Base-by-base conservation (phyloP, 2,888 invertebrate species). In the Tachystola acroxantha region DNA sequence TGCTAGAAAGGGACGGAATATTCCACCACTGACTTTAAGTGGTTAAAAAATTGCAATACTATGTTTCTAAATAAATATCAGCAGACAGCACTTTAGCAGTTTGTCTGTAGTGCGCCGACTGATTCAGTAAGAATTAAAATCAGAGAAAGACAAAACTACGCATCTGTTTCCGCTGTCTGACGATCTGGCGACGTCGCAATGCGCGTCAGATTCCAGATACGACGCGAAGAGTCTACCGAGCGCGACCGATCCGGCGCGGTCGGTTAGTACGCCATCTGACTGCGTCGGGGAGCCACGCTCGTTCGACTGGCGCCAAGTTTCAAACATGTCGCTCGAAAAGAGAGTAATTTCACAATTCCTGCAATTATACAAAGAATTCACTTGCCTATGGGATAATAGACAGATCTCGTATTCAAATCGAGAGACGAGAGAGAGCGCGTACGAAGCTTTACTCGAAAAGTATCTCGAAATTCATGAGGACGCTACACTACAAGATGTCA, bases 361-460 rank as follows among this genome's bases (percentile, higher is more conserved):
- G 2, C 32, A 37, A 16, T 10, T 50, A 4, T 57, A 53, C 28
- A 50, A 45, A 46, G 39, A 40, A 10, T 45, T 37, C 4, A 47
- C 51, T 1, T 50, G 50, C 25, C 43, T 56, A 3, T 59, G 58
- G 57, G 48, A 57, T 32, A 47, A 38, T 25, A 43, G 32, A 4
- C 35, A 53, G 27, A 19, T 37, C 10, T n/a, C 37, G 2, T 58
- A 58, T 24, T 31, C 16, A 1, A 51, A 46, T 7, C 43, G 36
- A 25, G 46, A 45, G 19, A 42, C 42, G 1, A 40, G 52, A 12
- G 42, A 38, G 3, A 27, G 42, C 9, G 57, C 56, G 3, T 48
- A 48, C 22, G 37, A 47, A 3, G 31, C 40, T 3, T 34, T 59
- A n/a, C 31, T 54, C n/a, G 40, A 49, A 6, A 54, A 49, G 39